Evolutionary conservation across 2,888 invertebrate genomes (phyloP).

Genomic region (Cylloceria caligata): DNA sequence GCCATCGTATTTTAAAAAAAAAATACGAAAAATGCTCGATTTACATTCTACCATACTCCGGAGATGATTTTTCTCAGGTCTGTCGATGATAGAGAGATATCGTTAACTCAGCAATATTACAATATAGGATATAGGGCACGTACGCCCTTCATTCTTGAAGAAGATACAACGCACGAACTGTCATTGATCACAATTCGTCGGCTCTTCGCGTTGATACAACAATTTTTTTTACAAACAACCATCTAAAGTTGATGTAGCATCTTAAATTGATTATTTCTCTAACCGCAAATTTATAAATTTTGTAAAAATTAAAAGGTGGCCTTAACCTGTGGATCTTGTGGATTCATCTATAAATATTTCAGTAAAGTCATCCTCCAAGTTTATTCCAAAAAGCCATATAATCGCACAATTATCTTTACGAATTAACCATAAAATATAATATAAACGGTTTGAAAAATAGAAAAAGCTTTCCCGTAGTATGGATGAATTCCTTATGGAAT

Average conservation of each 20-base stretch:
- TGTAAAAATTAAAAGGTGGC: too few species aligned
- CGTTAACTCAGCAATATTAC: constrained; percentile 29
- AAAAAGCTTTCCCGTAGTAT: neutral
- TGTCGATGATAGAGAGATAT: constrained; percentile 39
- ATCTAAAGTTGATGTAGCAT: too few species aligned
- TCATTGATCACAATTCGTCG: neutral
- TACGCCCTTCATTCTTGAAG: constrained; percentile 1
- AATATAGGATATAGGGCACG: neutral
- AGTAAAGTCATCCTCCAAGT: too few species aligned
- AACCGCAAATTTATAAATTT: neutral
- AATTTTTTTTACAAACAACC: neutral
- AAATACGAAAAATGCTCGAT: constrained; percentile 74
- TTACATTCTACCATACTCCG: constrained; percentile 70
- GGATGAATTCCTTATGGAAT: constrained; percentile 53
- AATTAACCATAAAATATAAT: too few species aligned
- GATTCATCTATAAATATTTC: too few species aligned
- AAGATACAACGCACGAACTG: neutral
- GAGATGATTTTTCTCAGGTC: constrained; percentile 44
- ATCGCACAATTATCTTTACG: too few species aligned
- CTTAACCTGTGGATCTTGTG: too few species aligned
- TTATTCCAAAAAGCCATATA: too few species aligned
- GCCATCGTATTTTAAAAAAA: constrained; percentile 65
- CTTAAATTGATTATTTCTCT: too few species aligned
- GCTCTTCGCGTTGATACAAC: neutral
- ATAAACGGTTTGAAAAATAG: neutral